Conservation (phyloP, 2,888 invertebrate species). For the Synanthedon myopaeformis region DNA sequence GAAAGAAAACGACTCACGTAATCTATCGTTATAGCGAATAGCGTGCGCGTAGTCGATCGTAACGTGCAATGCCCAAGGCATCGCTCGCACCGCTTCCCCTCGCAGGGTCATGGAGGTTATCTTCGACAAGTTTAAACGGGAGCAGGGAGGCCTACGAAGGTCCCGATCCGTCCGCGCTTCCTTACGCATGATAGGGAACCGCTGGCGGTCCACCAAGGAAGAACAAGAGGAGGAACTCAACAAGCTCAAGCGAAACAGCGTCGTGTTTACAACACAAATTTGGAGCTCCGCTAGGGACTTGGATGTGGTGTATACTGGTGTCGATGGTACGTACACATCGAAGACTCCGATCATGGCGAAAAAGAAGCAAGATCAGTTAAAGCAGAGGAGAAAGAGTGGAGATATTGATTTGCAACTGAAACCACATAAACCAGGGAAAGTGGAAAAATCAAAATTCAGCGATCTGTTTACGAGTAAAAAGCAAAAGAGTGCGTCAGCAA, state of each 20-base stretch:
- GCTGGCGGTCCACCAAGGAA: constrained; percentile 66
- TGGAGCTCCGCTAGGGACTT: constrained; percentile 52
- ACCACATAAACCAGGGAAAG: constrained; percentile 45
- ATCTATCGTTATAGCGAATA: constrained; percentile 59
- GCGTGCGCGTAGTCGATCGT: constrained; percentile 60
- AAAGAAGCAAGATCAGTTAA: constrained; percentile 39
- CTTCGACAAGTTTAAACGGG: constrained; percentile 63
- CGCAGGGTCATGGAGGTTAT: constrained; percentile 65
- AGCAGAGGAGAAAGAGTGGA: constrained; percentile 49
- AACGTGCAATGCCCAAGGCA: constrained; percentile 63
- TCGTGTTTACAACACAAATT: constrained; percentile 46
- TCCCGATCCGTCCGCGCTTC: constrained; percentile 79
- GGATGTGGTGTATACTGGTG: constrained; percentile 51
- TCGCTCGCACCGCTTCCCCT: constrained; percentile 41
- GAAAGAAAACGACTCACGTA: constrained; percentile 52
- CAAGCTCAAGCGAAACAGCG: constrained; percentile 42
- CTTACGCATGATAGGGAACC: constrained; percentile 74
- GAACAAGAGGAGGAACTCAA: constrained; percentile 45
- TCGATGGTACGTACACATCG: constrained; percentile 59
- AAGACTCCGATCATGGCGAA: constrained; percentile 62
- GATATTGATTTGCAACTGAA: constrained; percentile 56
- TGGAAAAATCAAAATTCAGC: constrained; percentile 56
- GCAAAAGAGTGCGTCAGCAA: constrained; percentile 54
- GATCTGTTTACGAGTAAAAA: constrained; percentile 63
- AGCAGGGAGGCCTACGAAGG: constrained; percentile 68